Conservation (phyloP, 2,797 vertebrate species). For the Mionectes olivaceus region DNA sequence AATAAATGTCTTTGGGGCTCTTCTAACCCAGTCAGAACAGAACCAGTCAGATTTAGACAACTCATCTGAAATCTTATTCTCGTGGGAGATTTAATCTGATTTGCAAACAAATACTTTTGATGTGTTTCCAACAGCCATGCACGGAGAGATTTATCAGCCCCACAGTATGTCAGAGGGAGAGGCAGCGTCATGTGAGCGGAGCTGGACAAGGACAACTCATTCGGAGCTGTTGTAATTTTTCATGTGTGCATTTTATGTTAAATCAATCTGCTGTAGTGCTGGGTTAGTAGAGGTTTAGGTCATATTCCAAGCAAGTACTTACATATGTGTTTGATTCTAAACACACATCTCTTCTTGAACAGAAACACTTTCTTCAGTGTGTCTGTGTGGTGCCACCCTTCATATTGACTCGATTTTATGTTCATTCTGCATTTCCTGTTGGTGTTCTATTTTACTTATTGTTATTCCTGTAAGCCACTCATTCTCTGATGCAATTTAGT, state of each 20-base stretch:
- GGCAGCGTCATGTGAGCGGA: not conserved
- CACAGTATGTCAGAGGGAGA: not conserved
- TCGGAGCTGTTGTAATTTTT: not conserved
- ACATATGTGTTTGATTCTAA: constrained; percentile 64
- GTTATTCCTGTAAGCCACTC: constrained; percentile 58
- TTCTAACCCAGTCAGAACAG: not conserved
- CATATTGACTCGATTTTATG: constrained; percentile 61
- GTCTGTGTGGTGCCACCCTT: constrained; percentile 55
- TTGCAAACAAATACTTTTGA: not conserved
- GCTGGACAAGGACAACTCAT: constrained; percentile 1
- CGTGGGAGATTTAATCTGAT: not conserved
- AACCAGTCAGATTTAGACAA: not conserved
- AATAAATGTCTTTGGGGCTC: not conserved
- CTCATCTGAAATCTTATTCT: not conserved
- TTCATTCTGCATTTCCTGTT: constrained; percentile 61
- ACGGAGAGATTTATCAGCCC: not conserved
- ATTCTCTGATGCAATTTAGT: constrained; percentile 56
- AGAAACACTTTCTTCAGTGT: constrained; percentile 61
- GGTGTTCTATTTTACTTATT: constrained; percentile 54
- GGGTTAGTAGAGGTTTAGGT: constrained; percentile 42
- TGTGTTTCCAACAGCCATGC: not conserved
- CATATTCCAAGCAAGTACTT: constrained; percentile 56
- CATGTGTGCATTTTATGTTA: constrained; percentile 35
- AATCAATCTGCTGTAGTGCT: constrained; percentile 32
- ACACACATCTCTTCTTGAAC: constrained; percentile 3